phyloP scores from a whole-genome alignment of 2,113 vertebrate genomes.

The Cisticola juncidis region DNA sequence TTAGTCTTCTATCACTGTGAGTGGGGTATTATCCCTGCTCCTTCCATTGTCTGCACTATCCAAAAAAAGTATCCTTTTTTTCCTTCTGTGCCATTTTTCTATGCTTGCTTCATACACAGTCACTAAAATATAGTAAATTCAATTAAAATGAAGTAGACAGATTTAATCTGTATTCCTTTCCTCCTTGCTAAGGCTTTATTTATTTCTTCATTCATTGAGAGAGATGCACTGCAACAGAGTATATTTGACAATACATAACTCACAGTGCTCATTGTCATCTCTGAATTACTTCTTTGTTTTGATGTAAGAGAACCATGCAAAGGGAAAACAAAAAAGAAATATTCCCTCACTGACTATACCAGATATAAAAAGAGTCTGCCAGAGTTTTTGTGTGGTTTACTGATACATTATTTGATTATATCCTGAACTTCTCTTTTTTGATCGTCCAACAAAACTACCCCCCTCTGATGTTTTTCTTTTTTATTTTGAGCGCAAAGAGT shows the following conservation, averaged over 20 bases:
- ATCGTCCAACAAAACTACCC: background rate
- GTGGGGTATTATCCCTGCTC: background rate
- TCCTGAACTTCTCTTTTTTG: background rate
- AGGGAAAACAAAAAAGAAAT: background rate
- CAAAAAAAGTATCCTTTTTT: background rate
- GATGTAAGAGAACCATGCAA: background rate
- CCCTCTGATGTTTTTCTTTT: background rate
- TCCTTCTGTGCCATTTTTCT: background rate
- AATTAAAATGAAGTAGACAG: background rate
- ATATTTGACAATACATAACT: background rate
- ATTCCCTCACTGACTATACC: background rate
- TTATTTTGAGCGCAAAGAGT: background rate
- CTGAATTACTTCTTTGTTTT: slow-evolving; percentile 9
- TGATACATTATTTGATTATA: background rate
- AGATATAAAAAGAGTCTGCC: background rate
- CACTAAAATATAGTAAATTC: background rate
- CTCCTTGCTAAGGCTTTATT: background rate
- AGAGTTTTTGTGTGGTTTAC: background rate
- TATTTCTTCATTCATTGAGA: background rate
- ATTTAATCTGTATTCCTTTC: background rate
- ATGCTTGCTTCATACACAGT: background rate
- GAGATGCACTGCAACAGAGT: background rate
- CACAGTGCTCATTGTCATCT: background rate
- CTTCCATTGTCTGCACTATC: background rate
- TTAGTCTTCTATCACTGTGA: background rate